Evolutionary conservation across 2,797 vertebrate genomes (phyloP).

Genomic region (Chiloscyllium punctatum): DNA sequence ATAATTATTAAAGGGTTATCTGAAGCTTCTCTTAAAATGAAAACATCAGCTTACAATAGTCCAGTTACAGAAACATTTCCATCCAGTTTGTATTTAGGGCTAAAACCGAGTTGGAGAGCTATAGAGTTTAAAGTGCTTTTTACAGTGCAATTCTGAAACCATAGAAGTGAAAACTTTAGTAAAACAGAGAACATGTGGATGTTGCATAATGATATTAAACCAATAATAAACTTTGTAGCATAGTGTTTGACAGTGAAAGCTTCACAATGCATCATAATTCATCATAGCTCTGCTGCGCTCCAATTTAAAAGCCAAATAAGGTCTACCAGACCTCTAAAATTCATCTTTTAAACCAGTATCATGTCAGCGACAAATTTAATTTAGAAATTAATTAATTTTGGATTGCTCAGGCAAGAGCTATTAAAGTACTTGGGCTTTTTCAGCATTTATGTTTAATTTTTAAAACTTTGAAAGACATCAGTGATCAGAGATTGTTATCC

Average conservation of each 20-base stretch:
- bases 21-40: neutral
- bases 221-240: neutral
- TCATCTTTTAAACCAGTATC: neutral
- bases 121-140: slow-evolving; percentile 4
- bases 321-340: neutral
- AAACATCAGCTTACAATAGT: neutral
- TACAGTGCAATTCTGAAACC: slow-evolving; percentile 25
- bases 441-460: neutral
- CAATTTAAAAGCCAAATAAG: neutral
- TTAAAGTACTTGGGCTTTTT: neutral
- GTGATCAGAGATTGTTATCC: neutral
- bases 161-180: neutral
- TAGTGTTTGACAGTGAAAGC: neutral
- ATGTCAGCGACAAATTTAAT: neutral
- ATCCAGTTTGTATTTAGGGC: neutral
- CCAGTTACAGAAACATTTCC: neutral
- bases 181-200: neutral
- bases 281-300: neutral
- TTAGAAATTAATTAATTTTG: neutral
- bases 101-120: neutral
- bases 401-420: slow-evolving; percentile 7
- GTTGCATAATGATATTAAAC: neutral
- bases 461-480: neutral
- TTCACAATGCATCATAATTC: neutral
- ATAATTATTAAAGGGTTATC: slow-evolving; percentile 9